phyloP scores from a whole-genome alignment of 2,888 invertebrate species.

The Orthonevra nobilis region DNA sequence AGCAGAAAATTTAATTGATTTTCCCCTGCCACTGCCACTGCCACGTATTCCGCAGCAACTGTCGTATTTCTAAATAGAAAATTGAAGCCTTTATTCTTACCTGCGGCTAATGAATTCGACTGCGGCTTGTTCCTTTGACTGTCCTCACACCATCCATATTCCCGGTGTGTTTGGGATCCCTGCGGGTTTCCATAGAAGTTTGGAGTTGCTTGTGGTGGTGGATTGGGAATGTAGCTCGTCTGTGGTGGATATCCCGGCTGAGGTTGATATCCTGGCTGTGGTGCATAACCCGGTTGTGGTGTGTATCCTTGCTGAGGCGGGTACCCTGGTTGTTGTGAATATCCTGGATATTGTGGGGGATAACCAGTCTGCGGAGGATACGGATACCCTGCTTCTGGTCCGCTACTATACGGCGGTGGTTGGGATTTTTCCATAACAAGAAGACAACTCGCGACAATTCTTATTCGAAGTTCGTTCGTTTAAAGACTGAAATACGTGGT shows the following conservation, averaged over 20 bases:
- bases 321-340: not conserved
- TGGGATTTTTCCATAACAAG: not conserved
- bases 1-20: not conserved
- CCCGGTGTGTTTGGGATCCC: no score
- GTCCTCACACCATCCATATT: conserved; percentile 55
- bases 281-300: not conserved
- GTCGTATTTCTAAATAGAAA: no score
- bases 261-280: not conserved
- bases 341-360: not conserved
- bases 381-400: no score
- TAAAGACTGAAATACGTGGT: no score
- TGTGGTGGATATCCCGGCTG: not conserved
- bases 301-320: not conserved
- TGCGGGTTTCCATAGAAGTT: no score
- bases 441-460: no score
- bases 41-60: no score
- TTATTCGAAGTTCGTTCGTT: no score
- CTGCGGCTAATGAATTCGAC: conserved; percentile 70
- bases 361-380: not conserved
- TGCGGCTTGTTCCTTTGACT: conserved; percentile 69
- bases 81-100: conserved; percentile 36
- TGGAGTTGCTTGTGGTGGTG: not conserved
- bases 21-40: no score
- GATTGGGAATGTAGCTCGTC: no score
- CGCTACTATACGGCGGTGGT: no score